Evolutionary conservation across 2,797 vertebrate genomes (phyloP).

Genomic region (Semotilus atromaculatus): DNA sequence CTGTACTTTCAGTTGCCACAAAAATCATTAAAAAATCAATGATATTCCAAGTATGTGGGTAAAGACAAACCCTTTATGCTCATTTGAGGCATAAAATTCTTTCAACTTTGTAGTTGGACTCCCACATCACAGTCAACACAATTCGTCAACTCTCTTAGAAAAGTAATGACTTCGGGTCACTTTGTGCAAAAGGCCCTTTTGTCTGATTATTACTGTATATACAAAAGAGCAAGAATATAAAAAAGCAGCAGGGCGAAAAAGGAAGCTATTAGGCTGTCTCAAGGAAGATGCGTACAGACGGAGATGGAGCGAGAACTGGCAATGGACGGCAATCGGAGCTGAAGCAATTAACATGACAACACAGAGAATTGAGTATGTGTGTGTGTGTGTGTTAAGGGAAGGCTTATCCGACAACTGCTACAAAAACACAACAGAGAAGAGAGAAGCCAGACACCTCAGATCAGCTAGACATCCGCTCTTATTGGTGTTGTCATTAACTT

Average conservation of each 20-base stretch:
- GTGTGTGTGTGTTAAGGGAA: constrained; percentile 18
- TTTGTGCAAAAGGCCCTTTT: background rate
- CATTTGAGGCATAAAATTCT: background rate
- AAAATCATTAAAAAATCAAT: background rate
- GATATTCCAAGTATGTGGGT: background rate
- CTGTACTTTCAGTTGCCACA: background rate
- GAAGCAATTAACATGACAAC: constrained; percentile 60
- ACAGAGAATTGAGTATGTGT: constrained; percentile 25
- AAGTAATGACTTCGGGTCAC: background rate
- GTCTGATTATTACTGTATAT: constrained; percentile 2
- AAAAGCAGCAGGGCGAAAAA: constrained; percentile 3
- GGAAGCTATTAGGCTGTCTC: constrained; percentile 50
- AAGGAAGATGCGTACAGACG: constrained; percentile 5
- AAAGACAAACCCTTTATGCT: background rate
- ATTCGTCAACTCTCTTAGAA: background rate
- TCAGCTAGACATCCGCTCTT: constrained; percentile 65
- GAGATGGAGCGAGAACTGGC: constrained; percentile 32
- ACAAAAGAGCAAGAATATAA: background rate
- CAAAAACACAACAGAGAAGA: constrained; percentile 52
- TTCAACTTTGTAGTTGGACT: background rate
- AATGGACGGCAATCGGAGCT: constrained; percentile 38
- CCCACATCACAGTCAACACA: background rate
- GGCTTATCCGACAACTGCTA: constrained; percentile 36
- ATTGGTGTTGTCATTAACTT: constrained; percentile 74
- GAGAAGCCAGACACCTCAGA: constrained; percentile 62